Evolutionary conservation across 2,888 invertebrate genomes (phyloP).

Genomic region (Drosophila nr. medialis): DNA sequence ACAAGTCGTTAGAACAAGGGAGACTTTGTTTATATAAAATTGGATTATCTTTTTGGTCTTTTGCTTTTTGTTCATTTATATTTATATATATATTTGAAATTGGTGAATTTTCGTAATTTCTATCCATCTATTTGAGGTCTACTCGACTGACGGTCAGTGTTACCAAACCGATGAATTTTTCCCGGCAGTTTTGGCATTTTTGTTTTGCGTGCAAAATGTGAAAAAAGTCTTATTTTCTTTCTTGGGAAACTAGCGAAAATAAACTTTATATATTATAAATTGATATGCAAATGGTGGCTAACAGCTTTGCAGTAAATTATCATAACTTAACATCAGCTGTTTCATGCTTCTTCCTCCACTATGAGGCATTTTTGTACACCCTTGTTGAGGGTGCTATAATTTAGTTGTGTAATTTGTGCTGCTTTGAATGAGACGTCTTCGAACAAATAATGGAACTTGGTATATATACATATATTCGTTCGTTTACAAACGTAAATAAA

Average conservation of each 20-base stretch:
- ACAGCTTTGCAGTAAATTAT: constrained; percentile 20
- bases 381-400: not conserved
- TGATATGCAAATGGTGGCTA: constrained; percentile 3
- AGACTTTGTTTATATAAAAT: constrained; percentile 16
- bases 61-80: constrained; percentile 12
- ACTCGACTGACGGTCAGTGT: constrained; percentile 10
- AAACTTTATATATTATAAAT: constrained; percentile 5
- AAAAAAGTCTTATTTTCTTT: not conserved
- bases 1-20: not conserved
- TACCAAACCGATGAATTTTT: not conserved
- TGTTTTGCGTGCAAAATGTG: not conserved
- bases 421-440: not conserved
- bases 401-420: not conserved
- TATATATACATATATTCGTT: not conserved
- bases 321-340: constrained; percentile 20
- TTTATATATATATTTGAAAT: not conserved
- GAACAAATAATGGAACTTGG: not conserved
- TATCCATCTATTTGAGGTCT: constrained; percentile 9
- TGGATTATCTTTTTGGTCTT: constrained; percentile 33
- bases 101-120: constrained; percentile 14
- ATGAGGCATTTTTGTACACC: not conserved
- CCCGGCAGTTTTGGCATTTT: not conserved
- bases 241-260: not conserved
- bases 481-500: not conserved
- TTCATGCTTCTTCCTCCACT: not conserved